Conservation (phyloP, 1,140 invertebrate species). For the Ganaspis sp. region DNA sequence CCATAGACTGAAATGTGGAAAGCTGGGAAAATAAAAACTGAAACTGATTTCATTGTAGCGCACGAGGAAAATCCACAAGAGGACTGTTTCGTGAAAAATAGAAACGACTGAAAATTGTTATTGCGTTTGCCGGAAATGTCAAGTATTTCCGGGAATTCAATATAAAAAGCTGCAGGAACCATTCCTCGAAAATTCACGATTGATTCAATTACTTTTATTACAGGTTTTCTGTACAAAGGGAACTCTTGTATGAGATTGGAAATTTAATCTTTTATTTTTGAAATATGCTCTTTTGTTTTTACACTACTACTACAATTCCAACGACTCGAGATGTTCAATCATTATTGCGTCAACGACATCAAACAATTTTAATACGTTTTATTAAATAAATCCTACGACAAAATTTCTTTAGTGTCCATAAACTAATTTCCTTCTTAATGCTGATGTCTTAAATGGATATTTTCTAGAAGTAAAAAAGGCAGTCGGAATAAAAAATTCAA, state of each 20-base stretch:
- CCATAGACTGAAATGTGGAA: background rate
- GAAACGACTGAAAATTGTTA: background rate
- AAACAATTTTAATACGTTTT: too few species aligned
- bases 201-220: slow-evolving; percentile 11
- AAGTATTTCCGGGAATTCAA: slow-evolving; percentile 2
- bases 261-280: background rate
- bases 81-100: background rate
- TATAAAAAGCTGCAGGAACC: background rate
- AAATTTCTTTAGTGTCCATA: too few species aligned
- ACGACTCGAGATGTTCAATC: too few species aligned
- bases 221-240: background rate
- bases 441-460: too few species aligned
- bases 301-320: too few species aligned
- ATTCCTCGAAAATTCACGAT: background rate
- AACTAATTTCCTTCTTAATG: too few species aligned
- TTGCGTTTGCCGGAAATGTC: background rate
- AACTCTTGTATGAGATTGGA: background rate
- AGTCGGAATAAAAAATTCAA: too few species aligned
- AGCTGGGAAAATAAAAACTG: background rate
- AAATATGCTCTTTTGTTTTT: background rate
- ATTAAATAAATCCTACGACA: too few species aligned
- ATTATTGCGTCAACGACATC: too few species aligned
- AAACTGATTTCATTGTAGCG: background rate
- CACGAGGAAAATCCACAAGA: background rate
- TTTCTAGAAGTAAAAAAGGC: too few species aligned